A percentile compares a stretch with the other conserved stretches of the same genome.
These are phyloP conservation scores for Ditylenchus weischeri DNA, from an alignment of 2,888 invertebrate genomes.

Conservation along the genomic window DNA sequence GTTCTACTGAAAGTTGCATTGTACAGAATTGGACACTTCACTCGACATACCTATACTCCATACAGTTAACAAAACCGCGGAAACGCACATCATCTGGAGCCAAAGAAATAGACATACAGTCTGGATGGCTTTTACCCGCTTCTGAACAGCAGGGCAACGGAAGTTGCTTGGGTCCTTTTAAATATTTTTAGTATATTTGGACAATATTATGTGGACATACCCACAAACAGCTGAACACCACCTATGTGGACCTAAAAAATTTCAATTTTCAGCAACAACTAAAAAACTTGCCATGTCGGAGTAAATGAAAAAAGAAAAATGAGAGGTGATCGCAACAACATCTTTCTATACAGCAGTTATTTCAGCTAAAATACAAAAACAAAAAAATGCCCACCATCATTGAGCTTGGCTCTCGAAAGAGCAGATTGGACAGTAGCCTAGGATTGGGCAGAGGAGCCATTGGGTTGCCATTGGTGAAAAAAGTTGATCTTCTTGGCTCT, in stretches of 20 bases:
- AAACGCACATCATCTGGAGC: slow-evolving; percentile 23
- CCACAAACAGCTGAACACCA: slow-evolving; percentile 36
- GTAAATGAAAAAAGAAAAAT: slow-evolving; percentile 55
- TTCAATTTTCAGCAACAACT: too few relatives aligned
- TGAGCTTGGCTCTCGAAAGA: slow-evolving; percentile 29
- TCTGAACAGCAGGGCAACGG: slow-evolving; percentile 23
- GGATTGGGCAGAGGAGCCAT: slow-evolving; percentile 35
- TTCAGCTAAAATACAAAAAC: too few relatives aligned
- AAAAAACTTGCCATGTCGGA: slow-evolving; percentile 34
- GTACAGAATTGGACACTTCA: not conserved
- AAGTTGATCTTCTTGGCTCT: slow-evolving; percentile 24
- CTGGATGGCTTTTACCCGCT: slow-evolving; percentile 23
- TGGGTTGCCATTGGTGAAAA: not conserved
- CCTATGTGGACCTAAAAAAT: slow-evolving; percentile 64
- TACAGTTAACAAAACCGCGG: slow-evolving; percentile 31
- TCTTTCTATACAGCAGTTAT: too few relatives aligned
- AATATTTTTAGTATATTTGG: not conserved
- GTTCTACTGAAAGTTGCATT: slow-evolving; percentile 23
- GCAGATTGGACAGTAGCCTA: slow-evolving; percentile 32
- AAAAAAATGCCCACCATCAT: not conserved
- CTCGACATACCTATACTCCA: not conserved
- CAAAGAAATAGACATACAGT: slow-evolving; percentile 30
- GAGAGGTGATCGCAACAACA: slow-evolving; percentile 16
- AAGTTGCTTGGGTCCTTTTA: slow-evolving; percentile 1
- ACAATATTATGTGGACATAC: slow-evolving; percentile 15